A percentile compares a stretch with the other conserved stretches of the same genome.
phyloP scores from a whole-genome alignment of 2,888 invertebrate species.

The Drosophila fungiperda region DNA sequence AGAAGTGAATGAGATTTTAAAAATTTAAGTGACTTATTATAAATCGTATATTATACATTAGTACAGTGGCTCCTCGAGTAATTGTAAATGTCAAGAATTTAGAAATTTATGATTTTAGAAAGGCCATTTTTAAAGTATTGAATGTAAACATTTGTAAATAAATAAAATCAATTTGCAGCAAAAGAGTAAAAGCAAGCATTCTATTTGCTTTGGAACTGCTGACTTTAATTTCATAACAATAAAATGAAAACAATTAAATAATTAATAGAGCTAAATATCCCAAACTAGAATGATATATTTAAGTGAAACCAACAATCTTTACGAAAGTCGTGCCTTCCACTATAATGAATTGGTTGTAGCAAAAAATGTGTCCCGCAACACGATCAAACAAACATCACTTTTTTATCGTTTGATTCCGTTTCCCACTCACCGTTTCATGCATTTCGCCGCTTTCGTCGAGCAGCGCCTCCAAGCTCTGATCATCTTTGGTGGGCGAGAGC shows the following conservation, averaged over 20 bases:
- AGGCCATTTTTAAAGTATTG: neutral
- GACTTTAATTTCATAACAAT: too few relatives aligned
- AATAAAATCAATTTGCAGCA: too few relatives aligned
- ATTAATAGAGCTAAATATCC: neutral
- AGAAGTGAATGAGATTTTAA: slow-evolving; percentile 17
- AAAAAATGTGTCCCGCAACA: neutral
- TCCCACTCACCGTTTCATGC: slow-evolving; percentile 83
- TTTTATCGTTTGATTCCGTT: neutral
- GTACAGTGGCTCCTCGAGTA: neutral
- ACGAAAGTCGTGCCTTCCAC: neutral
- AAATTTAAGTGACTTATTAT: slow-evolving; percentile 18
- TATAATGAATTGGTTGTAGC: neutral
- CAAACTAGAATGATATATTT: neutral
- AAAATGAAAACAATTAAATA: neutral
- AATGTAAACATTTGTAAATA: too few relatives aligned
- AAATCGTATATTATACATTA: neutral
- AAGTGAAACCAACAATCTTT: neutral
- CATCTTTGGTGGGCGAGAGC: slow-evolving; percentile 81
- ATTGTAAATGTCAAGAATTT: neutral
- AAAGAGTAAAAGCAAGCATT: too few relatives aligned
- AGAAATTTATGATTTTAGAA: neutral
- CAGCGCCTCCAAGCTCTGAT: slow-evolving; percentile 82
- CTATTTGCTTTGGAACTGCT: too few relatives aligned
- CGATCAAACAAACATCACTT: neutral
- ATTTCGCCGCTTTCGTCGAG: slow-evolving; percentile 84